A percentile compares a stretch with the other conserved stretches of the same genome.
Evolutionary conservation across 1,140 invertebrate genomes (phyloP).

Genomic region (Augochlora pura): DNA sequence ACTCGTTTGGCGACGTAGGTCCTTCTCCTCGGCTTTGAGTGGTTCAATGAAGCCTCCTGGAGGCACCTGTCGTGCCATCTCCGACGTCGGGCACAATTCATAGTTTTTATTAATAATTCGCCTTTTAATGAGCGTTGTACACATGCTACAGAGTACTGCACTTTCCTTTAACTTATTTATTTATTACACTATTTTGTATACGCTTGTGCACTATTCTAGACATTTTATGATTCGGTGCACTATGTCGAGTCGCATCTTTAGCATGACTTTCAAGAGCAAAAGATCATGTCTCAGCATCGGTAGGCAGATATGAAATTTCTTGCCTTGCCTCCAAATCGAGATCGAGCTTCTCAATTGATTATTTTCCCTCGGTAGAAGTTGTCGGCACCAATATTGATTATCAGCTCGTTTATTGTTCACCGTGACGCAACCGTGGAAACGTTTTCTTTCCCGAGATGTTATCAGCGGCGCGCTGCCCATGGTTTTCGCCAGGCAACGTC

Average conservation of each 20-base stretch:
- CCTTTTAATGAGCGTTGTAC: background rate
- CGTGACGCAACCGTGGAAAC: constrained; percentile 31
- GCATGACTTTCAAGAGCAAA: too few species aligned
- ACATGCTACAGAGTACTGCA: background rate
- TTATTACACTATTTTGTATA: too few species aligned
- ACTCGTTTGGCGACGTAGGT: constrained; percentile 74
- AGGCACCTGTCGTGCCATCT: background rate
- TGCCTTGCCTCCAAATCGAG: background rate
- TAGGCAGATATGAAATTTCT: too few species aligned
- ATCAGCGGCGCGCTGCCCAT: constrained; percentile 23
- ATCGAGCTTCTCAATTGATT: background rate
- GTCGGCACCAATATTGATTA: background rate
- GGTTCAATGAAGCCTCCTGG: constrained; percentile 40
- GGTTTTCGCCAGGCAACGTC: constrained; percentile 37
- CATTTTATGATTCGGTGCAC: too few species aligned
- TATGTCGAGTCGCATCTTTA: too few species aligned
- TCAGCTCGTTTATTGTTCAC: background rate
- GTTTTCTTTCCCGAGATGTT: constrained; percentile 36
- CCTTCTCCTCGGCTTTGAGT: constrained; percentile 62
- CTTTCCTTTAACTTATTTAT: too few species aligned
- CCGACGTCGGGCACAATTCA: background rate
- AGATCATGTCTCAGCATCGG: too few species aligned
- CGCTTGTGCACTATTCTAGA: too few species aligned
- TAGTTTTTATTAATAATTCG: background rate
- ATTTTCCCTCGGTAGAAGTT: background rate